These are phyloP conservation scores for Triops cancriformis DNA, from an alignment of 1,140 invertebrate genomes.

Conservation along the genomic window DNA sequence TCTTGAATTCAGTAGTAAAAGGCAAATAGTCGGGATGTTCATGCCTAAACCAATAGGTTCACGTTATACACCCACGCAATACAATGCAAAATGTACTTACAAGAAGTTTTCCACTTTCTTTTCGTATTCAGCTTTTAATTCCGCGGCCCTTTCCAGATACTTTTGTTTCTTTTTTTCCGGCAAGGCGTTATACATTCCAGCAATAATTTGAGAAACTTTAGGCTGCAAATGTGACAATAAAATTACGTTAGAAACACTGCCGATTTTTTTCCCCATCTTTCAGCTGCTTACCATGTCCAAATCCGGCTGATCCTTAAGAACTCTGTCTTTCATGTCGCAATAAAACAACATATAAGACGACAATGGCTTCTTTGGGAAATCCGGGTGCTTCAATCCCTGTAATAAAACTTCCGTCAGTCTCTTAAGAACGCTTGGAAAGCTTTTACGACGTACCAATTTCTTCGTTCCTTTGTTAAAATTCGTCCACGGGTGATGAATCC, in stretches of 20 bases:
- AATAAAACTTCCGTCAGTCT: background rate
- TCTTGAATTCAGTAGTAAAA: background rate
- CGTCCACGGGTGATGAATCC: slow-evolving; percentile 41
- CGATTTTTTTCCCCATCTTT: background rate
- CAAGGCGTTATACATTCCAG: slow-evolving; percentile 41
- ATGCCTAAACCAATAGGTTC: slow-evolving; percentile 19
- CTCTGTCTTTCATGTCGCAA: slow-evolving; percentile 41
- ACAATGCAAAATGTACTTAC: slow-evolving; percentile 34
- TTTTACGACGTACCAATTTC: slow-evolving; percentile 30
- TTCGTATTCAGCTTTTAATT: slow-evolving; percentile 38
- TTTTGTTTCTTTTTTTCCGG: slow-evolving; percentile 42
- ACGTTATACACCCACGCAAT: background rate
- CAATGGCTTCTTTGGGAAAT: slow-evolving; percentile 44
- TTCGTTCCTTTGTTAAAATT: slow-evolving; percentile 37
- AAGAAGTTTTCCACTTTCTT: slow-evolving; percentile 39
- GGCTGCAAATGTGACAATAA: slow-evolving; percentile 31
- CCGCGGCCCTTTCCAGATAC: slow-evolving; percentile 38
- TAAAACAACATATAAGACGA: slow-evolving; percentile 45
- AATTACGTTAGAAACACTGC: slow-evolving; percentile 15
- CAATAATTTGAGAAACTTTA: slow-evolving; percentile 42
- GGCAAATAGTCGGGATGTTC: slow-evolving; percentile 31
- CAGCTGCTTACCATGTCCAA: slow-evolving; percentile 38
- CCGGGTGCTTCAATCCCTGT: slow-evolving; percentile 39
- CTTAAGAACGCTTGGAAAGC: background rate
- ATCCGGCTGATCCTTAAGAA: slow-evolving; percentile 40